Evolutionary conservation across 1,140 invertebrate species (phyloP).

Genomic region (Drosophila pruinosa): DNA sequence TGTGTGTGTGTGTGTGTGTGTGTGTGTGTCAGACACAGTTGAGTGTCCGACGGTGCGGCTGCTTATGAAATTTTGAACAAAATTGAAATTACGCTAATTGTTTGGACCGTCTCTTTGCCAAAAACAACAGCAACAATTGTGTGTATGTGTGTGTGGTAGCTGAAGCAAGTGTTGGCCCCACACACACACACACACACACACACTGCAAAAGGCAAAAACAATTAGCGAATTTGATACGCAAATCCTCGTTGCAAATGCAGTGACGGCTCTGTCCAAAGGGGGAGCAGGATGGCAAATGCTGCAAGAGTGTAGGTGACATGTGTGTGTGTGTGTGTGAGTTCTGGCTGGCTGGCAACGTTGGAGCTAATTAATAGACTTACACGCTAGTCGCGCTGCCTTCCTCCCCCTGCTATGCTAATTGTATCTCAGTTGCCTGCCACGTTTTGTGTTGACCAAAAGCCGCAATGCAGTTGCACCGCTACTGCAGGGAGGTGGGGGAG

Average conservation of each 20-base stretch:
- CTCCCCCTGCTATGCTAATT: not conserved
- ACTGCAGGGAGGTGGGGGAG: not conserved
- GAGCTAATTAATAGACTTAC: constrained; percentile 17
- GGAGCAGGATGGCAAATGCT: not conserved
- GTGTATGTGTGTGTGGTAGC: not conserved
- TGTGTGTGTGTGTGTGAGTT: not conserved
- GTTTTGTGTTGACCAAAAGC: constrained; percentile 6
- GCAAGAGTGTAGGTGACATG: not conserved
- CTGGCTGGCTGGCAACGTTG: not conserved
- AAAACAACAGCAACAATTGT: constrained; percentile 5
- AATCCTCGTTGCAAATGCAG: constrained; percentile 62
- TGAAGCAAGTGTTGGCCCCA: constrained; percentile 21
- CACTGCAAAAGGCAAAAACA: constrained; percentile 64
- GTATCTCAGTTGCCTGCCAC: constrained; percentile 3
- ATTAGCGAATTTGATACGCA: constrained; percentile 79
- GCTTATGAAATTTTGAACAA: constrained; percentile 83
- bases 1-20: not conserved
- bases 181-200: constrained; percentile 2
- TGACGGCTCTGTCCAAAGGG: not conserved
- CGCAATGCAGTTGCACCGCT: constrained; percentile 5
- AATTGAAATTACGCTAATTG: constrained; percentile 83
- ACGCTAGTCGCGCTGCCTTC: constrained; percentile 2
- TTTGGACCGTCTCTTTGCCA: constrained; percentile 48
- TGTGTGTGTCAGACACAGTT: constrained; percentile 26
- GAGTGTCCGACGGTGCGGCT: constrained; percentile 31